Conservation (phyloP, 2,888 invertebrate genomes). For the Drosophila multiciliata region DNA sequence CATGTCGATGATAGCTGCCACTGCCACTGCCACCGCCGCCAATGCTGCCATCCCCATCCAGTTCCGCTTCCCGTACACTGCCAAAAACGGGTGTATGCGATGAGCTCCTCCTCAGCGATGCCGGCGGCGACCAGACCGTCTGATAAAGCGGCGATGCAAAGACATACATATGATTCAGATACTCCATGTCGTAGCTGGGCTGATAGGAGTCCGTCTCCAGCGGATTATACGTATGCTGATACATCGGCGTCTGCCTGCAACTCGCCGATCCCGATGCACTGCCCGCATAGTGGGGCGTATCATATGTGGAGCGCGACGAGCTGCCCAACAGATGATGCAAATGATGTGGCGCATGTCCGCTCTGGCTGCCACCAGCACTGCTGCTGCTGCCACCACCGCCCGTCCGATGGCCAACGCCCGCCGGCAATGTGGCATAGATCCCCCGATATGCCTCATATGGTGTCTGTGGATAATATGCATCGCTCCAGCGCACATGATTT, state of each 20-base stretch:
- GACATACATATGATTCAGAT: slow-evolving; percentile 84
- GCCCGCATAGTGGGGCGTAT: slow-evolving; percentile 82
- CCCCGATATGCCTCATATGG: slow-evolving; percentile 87
- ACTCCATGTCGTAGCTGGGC: slow-evolving; percentile 85
- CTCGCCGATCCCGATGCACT: slow-evolving; percentile 84
- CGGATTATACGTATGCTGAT: slow-evolving; percentile 85
- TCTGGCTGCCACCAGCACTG: slow-evolving; percentile 66
- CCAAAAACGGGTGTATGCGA: slow-evolving; percentile 84
- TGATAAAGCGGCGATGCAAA: slow-evolving; percentile 85
- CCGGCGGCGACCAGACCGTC: slow-evolving; percentile 85
- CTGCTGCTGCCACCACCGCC: slow-evolving; percentile 71
- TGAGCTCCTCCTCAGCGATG: slow-evolving; percentile 83
- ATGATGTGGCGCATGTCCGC: slow-evolving; percentile 59
- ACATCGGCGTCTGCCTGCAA: slow-evolving; percentile 85
- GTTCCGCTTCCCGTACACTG: slow-evolving; percentile 83
- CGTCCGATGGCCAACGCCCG: slow-evolving; percentile 73
- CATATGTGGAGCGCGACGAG: slow-evolving; percentile 81
- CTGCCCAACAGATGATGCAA: slow-evolving; percentile 77
- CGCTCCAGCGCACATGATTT: slow-evolving; percentile 88
- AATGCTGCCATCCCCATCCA: slow-evolving; percentile 80
- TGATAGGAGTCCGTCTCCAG: slow-evolving; percentile 85
- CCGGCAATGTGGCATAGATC: slow-evolving; percentile 86
- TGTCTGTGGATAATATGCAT: slow-evolving; percentile 88
- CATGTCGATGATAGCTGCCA: slow-evolving; percentile 82
- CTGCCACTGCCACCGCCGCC: slow-evolving; percentile 70